Conservation (phyloP, 2,888 invertebrate genomes). For the Conchocele bisecta region DNA sequence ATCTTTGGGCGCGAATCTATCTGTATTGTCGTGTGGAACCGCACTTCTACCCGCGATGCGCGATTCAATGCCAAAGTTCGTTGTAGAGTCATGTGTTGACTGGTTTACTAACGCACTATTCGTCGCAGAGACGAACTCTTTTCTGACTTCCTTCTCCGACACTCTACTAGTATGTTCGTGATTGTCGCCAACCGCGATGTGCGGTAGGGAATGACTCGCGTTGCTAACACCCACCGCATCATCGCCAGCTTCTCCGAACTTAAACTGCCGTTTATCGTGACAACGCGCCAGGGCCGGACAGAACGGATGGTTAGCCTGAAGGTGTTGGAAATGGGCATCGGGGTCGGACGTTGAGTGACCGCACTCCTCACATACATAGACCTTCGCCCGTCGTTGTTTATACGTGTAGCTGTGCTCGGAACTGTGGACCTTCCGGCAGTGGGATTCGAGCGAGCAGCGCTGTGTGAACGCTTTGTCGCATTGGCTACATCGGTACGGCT, state of each 20-base stretch:
- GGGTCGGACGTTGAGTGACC: constrained; percentile 98
- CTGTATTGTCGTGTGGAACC: not conserved
- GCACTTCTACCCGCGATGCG: too few species aligned
- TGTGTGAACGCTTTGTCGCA: constrained; percentile 99
- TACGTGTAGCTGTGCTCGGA: constrained; percentile 98
- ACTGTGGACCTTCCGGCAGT: constrained; percentile 98
- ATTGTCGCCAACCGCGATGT: too few species aligned
- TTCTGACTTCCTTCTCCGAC: too few species aligned
- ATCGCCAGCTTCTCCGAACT: constrained; percentile 62
- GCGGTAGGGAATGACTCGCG: too few species aligned
- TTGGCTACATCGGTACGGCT: constrained; percentile 98
- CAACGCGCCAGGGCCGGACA: constrained; percentile 97
- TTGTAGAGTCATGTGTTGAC: too few species aligned
- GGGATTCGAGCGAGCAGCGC: constrained; percentile 98
- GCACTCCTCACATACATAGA: constrained; percentile 99
- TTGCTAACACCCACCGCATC: too few species aligned
- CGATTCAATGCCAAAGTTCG: too few species aligned
- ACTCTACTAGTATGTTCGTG: too few species aligned
- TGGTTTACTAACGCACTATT: too few species aligned
- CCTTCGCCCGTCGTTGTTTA: constrained; percentile 98
- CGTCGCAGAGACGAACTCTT: too few species aligned
- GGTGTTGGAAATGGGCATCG: constrained; percentile 96
- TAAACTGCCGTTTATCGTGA: constrained; percentile 98
- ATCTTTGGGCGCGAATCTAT: not conserved
- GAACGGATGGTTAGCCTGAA: constrained; percentile 87